phyloP scores from a whole-genome alignment of 2,797 vertebrate species.

The Leuciscus waleckii region DNA sequence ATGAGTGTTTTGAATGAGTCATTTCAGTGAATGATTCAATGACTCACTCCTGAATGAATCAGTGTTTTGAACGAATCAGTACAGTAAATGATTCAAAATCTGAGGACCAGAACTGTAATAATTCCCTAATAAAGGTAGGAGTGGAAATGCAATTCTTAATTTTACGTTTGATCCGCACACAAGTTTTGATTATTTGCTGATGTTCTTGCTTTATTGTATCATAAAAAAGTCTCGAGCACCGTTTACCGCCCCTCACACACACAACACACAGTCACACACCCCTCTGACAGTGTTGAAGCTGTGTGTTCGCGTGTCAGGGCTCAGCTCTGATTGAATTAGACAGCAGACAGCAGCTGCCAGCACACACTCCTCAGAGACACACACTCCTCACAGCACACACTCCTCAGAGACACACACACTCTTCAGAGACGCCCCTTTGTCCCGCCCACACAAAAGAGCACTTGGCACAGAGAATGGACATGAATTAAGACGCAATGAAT shows the following conservation, averaged over 20 bases:
- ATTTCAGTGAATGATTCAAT: background rate
- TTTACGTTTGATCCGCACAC: background rate
- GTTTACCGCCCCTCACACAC: too few relatives aligned
- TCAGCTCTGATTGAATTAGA: slow-evolving; percentile 39
- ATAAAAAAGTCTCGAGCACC: too few relatives aligned
- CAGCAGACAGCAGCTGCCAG: slow-evolving; percentile 50
- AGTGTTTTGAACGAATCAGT: background rate
- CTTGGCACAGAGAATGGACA: background rate
- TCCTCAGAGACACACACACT: background rate
- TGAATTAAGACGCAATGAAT: background rate
- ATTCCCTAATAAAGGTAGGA: too few relatives aligned
- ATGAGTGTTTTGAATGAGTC: background rate
- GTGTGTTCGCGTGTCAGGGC: background rate
- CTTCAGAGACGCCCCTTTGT: slow-evolving; percentile 51
- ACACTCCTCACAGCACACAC: slow-evolving; percentile 3
- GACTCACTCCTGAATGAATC: background rate
- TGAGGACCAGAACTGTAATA: background rate
- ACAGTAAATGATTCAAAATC: background rate
- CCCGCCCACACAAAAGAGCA: slow-evolving; percentile 50
- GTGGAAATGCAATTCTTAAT: background rate
- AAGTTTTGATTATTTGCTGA: background rate
- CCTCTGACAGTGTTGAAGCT: slow-evolving; percentile 24
- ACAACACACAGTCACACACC: background rate
- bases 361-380: background rate
- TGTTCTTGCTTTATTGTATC: background rate